These are phyloP conservation scores for Drosophila planitibia DNA, from an alignment of 2,888 invertebrate genomes.

Conservation along the genomic window DNA sequence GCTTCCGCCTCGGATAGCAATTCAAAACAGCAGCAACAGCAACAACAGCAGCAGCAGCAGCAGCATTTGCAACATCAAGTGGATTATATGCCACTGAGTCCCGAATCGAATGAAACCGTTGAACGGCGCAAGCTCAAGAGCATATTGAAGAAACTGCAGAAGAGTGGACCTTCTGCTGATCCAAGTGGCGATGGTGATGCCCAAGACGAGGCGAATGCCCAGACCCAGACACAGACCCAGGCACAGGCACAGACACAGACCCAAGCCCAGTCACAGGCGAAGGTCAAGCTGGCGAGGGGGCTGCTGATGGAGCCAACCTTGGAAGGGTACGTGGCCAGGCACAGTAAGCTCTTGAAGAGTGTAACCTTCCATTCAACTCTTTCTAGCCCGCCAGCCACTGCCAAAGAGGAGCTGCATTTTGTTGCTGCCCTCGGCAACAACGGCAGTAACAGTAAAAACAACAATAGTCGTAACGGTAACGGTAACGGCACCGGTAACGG, in stretches of 20 bases:
- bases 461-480: neutral
- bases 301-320: constrained; percentile 93
- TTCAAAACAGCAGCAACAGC: constrained; percentile 39
- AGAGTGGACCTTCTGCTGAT: constrained; percentile 85
- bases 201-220: constrained; percentile 55
- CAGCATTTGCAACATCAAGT: constrained; percentile 55
- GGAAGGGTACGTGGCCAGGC: constrained; percentile 95
- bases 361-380: constrained; percentile 95
- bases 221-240: constrained; percentile 24
- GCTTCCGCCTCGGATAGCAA: constrained; percentile 69
- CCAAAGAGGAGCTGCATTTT: constrained; percentile 66
- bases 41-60: constrained; percentile 9
- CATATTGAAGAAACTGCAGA: constrained; percentile 93
- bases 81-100: constrained; percentile 86
- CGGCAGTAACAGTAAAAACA: constrained; percentile 15
- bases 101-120: constrained; percentile 92
- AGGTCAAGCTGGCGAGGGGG: constrained; percentile 85
- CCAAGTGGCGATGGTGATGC: constrained; percentile 35
- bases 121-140: constrained; percentile 93
- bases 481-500: constrained; percentile 5
- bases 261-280: constrained; percentile 34
- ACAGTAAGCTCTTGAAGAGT: constrained; percentile 94
- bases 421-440: constrained; percentile 50
- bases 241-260: constrained; percentile 40
- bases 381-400: constrained; percentile 91